phyloP scores from a whole-genome alignment of 2,888 invertebrate species.

The Athalia cordata region DNA sequence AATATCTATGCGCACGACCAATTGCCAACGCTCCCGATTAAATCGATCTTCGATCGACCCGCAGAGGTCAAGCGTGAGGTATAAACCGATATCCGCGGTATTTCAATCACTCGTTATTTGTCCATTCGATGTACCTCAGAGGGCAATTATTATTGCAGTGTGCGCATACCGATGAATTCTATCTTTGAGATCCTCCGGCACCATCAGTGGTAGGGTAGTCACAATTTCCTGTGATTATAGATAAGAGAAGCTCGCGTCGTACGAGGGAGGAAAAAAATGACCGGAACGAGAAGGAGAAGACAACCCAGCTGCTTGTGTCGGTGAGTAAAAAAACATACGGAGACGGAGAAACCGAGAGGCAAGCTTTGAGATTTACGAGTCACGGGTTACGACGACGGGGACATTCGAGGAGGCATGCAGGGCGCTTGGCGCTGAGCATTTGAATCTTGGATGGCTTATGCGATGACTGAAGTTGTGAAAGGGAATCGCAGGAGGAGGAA shows the following conservation, averaged over 20 bases:
- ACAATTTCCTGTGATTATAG: slow-evolving; percentile 27
- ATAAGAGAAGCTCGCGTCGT: background rate
- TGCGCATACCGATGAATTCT: background rate
- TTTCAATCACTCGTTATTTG: too few species aligned
- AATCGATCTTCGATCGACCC: too few species aligned
- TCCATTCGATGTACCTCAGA: too few species aligned
- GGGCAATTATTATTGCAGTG: too few species aligned
- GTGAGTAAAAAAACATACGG: slow-evolving; percentile 2
- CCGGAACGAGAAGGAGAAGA: background rate
- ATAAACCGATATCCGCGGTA: too few species aligned
- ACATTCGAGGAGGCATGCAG: background rate
- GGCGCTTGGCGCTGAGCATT: background rate
- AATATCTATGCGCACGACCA: too few species aligned
- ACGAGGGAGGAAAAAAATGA: background rate
- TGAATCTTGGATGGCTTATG: background rate
- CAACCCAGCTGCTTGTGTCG: background rate
- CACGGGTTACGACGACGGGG: slow-evolving; percentile 19
- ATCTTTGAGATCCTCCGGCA: background rate
- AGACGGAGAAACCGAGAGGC: background rate
- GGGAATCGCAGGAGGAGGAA: background rate
- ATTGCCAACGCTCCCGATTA: too few species aligned
- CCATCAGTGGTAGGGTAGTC: background rate
- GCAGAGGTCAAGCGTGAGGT: too few species aligned
- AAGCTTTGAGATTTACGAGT: slow-evolving; percentile 14
- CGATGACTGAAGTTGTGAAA: background rate